phyloP scores from a whole-genome alignment of 2,797 vertebrate genomes.

The Enteromius radiatus region DNA sequence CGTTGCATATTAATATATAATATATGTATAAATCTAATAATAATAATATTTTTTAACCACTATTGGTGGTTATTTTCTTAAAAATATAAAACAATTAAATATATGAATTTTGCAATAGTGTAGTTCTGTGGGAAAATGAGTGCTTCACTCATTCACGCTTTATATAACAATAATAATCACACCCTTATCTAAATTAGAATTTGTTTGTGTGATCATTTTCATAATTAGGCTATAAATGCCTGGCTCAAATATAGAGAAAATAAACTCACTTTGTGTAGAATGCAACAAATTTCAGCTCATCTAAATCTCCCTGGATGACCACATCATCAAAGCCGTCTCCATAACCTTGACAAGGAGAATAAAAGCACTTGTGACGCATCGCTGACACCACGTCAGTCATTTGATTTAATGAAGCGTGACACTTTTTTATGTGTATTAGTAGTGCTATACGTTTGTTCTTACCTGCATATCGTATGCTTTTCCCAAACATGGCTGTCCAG shows the following conservation, averaged over 20 bases:
- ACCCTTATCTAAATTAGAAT: not conserved
- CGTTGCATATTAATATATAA: too few relatives aligned
- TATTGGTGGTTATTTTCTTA: not conserved
- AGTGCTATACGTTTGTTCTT: not conserved
- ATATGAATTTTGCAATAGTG: not conserved
- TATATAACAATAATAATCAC: not conserved
- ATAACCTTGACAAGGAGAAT: conserved; percentile 80
- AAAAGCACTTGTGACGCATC: not conserved
- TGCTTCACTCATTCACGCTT: too few relatives aligned
- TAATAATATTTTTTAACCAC: too few relatives aligned
- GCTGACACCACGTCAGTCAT: not conserved
- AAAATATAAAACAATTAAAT: not conserved
- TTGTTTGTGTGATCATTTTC: not conserved
- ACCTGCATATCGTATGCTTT: conserved; percentile 95
- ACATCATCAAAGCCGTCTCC: conserved; percentile 98
- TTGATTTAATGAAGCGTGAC: not conserved
- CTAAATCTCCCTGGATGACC: conserved; percentile 96
- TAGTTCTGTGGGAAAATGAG: not conserved
- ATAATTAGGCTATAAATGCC: not conserved
- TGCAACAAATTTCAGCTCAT: conserved; percentile 96
- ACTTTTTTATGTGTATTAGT: not conserved
- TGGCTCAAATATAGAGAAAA: not conserved
- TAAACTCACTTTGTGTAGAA: conserved; percentile 94
- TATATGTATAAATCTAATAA: too few relatives aligned
- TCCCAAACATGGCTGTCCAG: conserved; percentile 98